These are phyloP conservation scores for Datnioides undecimradiatus DNA, from an alignment of 2,113 vertebrate species.

Conservation along the genomic window DNA sequence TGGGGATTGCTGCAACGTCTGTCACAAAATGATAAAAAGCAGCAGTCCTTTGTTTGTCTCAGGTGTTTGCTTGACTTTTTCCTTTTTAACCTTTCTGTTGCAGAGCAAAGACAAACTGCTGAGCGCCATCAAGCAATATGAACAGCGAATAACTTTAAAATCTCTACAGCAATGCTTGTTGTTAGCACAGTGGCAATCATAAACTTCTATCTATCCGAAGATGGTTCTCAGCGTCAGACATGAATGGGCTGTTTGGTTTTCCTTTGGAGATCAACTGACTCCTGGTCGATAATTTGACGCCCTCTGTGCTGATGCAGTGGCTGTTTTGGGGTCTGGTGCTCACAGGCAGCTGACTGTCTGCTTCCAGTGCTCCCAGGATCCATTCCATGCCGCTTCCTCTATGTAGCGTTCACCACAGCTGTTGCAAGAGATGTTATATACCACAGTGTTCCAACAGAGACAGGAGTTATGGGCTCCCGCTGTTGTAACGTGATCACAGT, in stretches of 20 bases:
- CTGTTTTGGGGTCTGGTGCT: background rate
- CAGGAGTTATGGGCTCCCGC: background rate
- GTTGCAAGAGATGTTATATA: background rate
- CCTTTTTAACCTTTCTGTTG: background rate
- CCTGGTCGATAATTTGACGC: background rate
- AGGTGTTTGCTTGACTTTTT: too few relatives aligned
- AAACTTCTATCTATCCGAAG: background rate
- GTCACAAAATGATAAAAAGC: background rate
- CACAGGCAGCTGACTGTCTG: background rate
- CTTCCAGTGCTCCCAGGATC: too few relatives aligned
- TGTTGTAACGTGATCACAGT: background rate
- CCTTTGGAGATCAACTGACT: background rate
- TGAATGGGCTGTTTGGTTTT: background rate
- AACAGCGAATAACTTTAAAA: too few relatives aligned
- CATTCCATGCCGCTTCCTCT: too few relatives aligned
- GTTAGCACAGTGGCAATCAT: background rate
- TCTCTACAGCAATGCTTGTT: background rate
- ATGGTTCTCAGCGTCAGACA: background rate
- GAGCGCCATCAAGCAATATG: background rate
- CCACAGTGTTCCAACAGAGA: background rate
- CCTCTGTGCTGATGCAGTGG: background rate
- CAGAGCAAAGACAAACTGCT: background rate
- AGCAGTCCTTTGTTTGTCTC: background rate
- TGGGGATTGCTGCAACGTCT: conserved; percentile 1
- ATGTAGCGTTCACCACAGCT: too few relatives aligned